Percentiles rank a stretch among this genome's conserved stretches.
Evolutionary conservation across 2,888 invertebrate genomes (phyloP).

Genomic region (Acleris sparsana): DNA sequence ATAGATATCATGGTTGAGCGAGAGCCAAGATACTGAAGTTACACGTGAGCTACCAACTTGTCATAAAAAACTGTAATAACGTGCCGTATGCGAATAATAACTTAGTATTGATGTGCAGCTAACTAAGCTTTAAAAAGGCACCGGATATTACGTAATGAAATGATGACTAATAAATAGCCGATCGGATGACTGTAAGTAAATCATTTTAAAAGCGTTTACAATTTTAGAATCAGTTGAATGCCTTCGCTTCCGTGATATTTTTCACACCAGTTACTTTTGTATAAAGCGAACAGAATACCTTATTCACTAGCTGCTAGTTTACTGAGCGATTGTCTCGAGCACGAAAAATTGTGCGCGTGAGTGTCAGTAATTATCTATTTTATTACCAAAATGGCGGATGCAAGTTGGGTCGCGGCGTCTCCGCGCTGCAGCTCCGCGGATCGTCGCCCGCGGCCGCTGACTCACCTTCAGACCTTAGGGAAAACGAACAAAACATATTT

Average conservation of each 20-base stretch:
- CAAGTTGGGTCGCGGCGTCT: constrained; percentile 58
- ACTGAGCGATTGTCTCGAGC: constrained; percentile 27
- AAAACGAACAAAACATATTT: constrained; percentile 32
- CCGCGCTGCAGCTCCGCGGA: constrained; percentile 52
- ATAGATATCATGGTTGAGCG: constrained; percentile 57
- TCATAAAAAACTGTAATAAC: constrained; percentile 17
- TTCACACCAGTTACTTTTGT: no score
- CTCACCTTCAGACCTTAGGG: constrained; percentile 34
- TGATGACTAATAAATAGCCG: background rate
- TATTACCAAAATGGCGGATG: constrained; percentile 70
- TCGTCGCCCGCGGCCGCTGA: constrained; percentile 38
- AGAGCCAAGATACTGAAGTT: constrained; percentile 43
- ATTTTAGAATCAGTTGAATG: no score
- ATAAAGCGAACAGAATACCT: no score
- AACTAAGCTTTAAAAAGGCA: constrained; percentile 7
- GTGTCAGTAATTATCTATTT: constrained; percentile 50
- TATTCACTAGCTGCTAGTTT: background rate
- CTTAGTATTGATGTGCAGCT: constrained; percentile 16
- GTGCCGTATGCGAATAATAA: constrained; percentile 20
- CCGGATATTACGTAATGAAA: constrained; percentile 15
- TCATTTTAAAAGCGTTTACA: background rate
- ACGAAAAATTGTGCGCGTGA: constrained; percentile 33
- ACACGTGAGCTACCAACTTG: constrained; percentile 27
- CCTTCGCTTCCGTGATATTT: no score
- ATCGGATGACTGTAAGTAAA: constrained; percentile 8